Evolutionary conservation across 2,888 invertebrate species (phyloP), one percentile per base, ranked within the genome.

Genomic region (Phymatocera aterrima): DNA sequence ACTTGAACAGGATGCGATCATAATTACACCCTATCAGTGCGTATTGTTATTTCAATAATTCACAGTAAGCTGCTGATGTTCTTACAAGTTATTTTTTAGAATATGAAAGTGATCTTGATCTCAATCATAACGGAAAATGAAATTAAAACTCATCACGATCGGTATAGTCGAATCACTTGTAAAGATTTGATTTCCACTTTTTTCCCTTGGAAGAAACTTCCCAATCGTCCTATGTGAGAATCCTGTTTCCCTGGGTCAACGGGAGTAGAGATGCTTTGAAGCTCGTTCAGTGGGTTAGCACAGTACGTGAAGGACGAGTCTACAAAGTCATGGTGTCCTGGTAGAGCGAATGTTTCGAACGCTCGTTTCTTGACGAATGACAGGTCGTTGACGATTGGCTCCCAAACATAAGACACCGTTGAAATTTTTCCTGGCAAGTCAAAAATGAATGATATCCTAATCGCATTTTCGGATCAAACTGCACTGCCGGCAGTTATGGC

Each of bases 341-440:
- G 83, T 89, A 83, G 78, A 31, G 83, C 79, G 85, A 87, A 89
- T 89, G 87, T 87, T 88, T 88, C 87, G 87, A 86, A 86, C 88
- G 86, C 86, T 86, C 85, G 84, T 84, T 85, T 81, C 82, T 88
- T 87, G 88, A 88, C 86, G 86, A 83, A 82, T 87, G 87, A 87
- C 82, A 77, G 79, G 84, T 83, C 84, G 80, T 82, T 83, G 83
- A 83, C 79, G 81, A 51, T 72, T 51, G 48, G 72, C 34, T 34
- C 43, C 34, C 72, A 15, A 1, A 18, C 15, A n/a, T n/a, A 34
- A 8, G 18, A n/a, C 72, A 51, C 51, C 51, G 31, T n/a, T 68
- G 68, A 18, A 46, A 24, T 28, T 46, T 46, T 4, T 43, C 3
- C 46, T 64, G 61, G 37, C 61, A 64, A 37, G 18, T 64, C 37